phyloP scores from a whole-genome alignment of 2,113 vertebrate species.

The Petromus typicus region DNA sequence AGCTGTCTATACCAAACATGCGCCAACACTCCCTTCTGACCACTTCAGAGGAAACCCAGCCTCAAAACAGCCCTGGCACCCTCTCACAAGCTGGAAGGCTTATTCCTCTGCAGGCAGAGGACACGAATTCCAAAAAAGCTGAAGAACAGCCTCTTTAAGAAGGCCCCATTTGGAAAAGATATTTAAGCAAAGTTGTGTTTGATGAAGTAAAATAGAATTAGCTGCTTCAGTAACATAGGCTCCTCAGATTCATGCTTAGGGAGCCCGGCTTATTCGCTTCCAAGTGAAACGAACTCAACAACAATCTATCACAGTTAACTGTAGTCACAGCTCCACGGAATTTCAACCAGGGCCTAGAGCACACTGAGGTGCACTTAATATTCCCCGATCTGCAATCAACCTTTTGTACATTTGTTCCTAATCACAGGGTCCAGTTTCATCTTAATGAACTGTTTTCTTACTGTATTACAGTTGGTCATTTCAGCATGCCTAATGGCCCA shows the following conservation, averaged over 20 bases:
- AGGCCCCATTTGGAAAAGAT: conserved; percentile 51
- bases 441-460: conserved; percentile 84
- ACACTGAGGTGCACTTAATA: conserved; percentile 78
- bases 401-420: conserved; percentile 83
- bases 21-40: neutral
- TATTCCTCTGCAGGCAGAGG: conserved; percentile 34
- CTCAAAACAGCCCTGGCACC: conserved; percentile 8
- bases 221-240: conserved; percentile 35
- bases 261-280: conserved; percentile 57
- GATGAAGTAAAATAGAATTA: conserved; percentile 79
- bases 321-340: conserved; percentile 79
- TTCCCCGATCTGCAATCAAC: conserved; percentile 85
- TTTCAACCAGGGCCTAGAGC: conserved; percentile 69
- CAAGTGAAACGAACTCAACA: conserved; percentile 68
- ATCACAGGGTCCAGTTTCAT: conserved; percentile 78
- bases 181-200: conserved; percentile 25
- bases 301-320: conserved; percentile 81
- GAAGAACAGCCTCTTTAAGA: conserved; percentile 63
- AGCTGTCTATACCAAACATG: neutral
- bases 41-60: neutral
- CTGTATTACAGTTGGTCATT: conserved; percentile 43
- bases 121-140: neutral
- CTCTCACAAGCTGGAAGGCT: conserved; percentile 34
- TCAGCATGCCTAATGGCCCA: conserved; percentile 38
- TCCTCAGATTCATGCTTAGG: conserved; percentile 65